A percentile compares a stretch with the other conserved stretches of the same genome.
These are phyloP conservation scores for Esox masquinongy DNA, from an alignment of 2,797 vertebrate species.

Conservation along the genomic window DNA sequence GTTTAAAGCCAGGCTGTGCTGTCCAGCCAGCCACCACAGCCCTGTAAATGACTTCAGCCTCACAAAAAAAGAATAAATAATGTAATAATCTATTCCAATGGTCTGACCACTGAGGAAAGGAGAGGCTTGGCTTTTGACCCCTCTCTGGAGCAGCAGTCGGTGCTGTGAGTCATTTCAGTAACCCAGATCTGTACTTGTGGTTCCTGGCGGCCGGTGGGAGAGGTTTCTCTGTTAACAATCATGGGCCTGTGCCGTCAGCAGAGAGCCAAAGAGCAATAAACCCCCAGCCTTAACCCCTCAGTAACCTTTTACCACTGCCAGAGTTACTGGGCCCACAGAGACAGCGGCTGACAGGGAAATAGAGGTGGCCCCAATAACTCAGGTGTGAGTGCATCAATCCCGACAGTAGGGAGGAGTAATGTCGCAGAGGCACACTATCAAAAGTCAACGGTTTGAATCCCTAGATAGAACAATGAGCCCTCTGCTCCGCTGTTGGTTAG, in stretches of 20 bases:
- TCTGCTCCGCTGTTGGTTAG: neutral
- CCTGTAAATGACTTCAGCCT: conserved; percentile 67
- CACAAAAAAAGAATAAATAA: conserved; percentile 38
- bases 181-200: conserved; percentile 18
- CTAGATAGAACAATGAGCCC: neutral
- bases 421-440: neutral
- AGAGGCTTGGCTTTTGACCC: conserved; percentile 54
- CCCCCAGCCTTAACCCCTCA: conserved; percentile 33
- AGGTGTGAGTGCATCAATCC: neutral
- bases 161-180: conserved; percentile 28
- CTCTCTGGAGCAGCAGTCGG: conserved; percentile 28
- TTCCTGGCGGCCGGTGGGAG: conserved; percentile 38
- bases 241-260: conserved; percentile 49
- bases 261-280: conserved; percentile 50
- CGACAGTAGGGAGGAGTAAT: neutral
- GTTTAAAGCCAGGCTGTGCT: conserved; percentile 50
- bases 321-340: conserved; percentile 19
- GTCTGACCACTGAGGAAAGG: conserved; percentile 55
- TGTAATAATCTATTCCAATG: conserved; percentile 56
- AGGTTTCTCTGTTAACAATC: conserved; percentile 45
- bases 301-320: conserved; percentile 40
- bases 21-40: conserved; percentile 41
- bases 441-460: neutral
- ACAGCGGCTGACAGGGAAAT: conserved; percentile 11
- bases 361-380: neutral